Evolutionary conservation across 2,888 invertebrate species (phyloP).

Genomic region (Meiosimyza decipiens): DNA sequence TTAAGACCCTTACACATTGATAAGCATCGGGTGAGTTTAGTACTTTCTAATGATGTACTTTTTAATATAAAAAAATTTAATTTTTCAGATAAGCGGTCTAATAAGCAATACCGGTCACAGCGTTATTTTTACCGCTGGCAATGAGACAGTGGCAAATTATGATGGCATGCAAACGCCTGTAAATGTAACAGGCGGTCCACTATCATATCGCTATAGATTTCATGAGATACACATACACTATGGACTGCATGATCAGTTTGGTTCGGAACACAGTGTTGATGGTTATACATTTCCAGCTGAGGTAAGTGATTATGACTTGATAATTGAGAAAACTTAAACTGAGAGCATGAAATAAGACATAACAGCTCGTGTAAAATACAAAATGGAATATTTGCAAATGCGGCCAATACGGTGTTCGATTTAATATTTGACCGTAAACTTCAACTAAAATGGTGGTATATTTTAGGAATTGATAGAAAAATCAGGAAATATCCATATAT

Average conservation of each 20-base stretch:
- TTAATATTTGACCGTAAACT: too few species aligned
- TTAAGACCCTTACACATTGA: slow-evolving; percentile 91
- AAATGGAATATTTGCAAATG: too few species aligned
- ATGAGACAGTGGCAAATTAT: slow-evolving; percentile 73
- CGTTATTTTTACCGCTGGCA: slow-evolving; percentile 90
- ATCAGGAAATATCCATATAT: too few species aligned
- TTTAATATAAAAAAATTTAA: neutral
- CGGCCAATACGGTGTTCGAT: too few species aligned
- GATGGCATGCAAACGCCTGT: slow-evolving; percentile 73
- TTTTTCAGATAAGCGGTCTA: slow-evolving; percentile 83
- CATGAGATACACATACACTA: slow-evolving; percentile 96
- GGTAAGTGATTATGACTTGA: slow-evolving; percentile 71
- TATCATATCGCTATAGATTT: slow-evolving; percentile 95
- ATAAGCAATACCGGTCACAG: slow-evolving; percentile 95
- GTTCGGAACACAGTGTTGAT: slow-evolving; percentile 97
- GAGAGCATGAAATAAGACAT: too few species aligned
- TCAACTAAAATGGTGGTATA: too few species aligned
- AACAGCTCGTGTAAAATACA: too few species aligned
- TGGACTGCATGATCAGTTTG: slow-evolving; percentile 89
- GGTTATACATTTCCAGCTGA: slow-evolving; percentile 97
- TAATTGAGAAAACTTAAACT: too few species aligned
- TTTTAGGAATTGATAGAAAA: too few species aligned
- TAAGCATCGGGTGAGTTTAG: slow-evolving; percentile 86
- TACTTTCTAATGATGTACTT: neutral
- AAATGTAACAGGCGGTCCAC: slow-evolving; percentile 95